Base-by-base conservation (phyloP, 2,888 invertebrate genomes). In the Rhingia rostrata region DNA sequence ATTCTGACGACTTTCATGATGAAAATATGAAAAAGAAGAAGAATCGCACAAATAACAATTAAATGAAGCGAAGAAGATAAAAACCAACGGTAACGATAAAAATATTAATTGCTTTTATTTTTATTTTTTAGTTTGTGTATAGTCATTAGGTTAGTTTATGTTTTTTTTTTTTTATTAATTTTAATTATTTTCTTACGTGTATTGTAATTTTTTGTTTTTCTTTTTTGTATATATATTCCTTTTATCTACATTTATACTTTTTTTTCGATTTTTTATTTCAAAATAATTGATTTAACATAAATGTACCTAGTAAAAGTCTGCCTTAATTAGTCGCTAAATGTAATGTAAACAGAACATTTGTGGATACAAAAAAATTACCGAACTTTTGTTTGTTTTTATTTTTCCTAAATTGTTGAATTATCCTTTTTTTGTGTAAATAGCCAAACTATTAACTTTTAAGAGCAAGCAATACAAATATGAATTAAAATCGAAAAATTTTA, bases 271-370 rank as follows among this genome's bases (percentile, higher is more conserved):
- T 22, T 22, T 22, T 22, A n/a, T n/a, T 22, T 61, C 69, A 49
- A 66, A 51, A 67, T 41, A 45, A 43, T 73, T 63, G 45, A 61
- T 58, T 69, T 63, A 54, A 61, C 22, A 54, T 66, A 51, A 72
- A 63, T 63, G 73, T 79, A 83, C 83, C 73, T 79, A 79, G 67
- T 79, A 83, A 83, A 83, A 83, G 83, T 83, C 83, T 83, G 83
- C 73, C 79, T 63, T 83, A 74, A 79, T 79, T 79, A 83, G 83
- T 83, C 83, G 79, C 61, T 83, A 79, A 73, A 43, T 79, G 35
- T 83, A 78, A 73, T 73, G 43, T 32, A 56, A 37, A 41, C 12
- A 51, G 39, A 49, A 37, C 37, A 41, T 49, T 49, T 47, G n/a
- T 32, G 56, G 5, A 33, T 33, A 1, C n/a, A 53, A 45, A 6